Base-by-base conservation (phyloP, 2,888 invertebrate genomes). In the Noctuana brunneofusca region DNA sequence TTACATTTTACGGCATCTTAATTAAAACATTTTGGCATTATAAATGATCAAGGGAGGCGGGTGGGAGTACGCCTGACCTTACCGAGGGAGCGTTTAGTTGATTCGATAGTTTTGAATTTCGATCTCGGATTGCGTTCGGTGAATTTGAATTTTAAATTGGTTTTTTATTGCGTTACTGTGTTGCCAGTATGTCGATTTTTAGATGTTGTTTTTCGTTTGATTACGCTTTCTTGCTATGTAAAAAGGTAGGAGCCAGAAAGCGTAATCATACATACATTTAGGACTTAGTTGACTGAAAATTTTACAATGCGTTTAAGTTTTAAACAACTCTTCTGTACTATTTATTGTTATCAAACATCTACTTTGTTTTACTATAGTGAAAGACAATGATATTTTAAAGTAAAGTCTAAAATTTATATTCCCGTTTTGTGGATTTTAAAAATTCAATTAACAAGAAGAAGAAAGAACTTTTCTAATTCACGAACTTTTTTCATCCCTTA, bases 21-120 rank as follows among this genome's bases (percentile, higher is more conserved):
- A 92, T 92, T 92, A 92, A 92, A 92, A 92, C 92, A 92, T 92
- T 92, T 92, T 92, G 92, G 91, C 91, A 92, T 92, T 92, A 92
- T 92, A 92, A 92, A 92, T 92, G 92, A 92, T 92, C 90, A 86
- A 84, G 87, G 83, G 84, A 79, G 76, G 74, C 74, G 78, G 78
- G 82, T 77, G 76, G 84, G 77, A 74, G 83, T 80, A 76, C 82
- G 77, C 84, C 86, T 86, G 84, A 84, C 87, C 87, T 86, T 67
- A 84, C 78, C 14, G 62, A 62, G 62, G 62, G 62, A 62, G 62
- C 68, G 76, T 71, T 73, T 74, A 74, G 78, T 79, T 78, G 76
- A 78, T 81, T 83, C 81, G 85, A 89, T 89, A 89, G 87, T 88
- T 87, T 82, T 76, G 70, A 68, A 68, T 67, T 67, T 68, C 60